Base-by-base conservation (phyloP, 2,113 vertebrate genomes). In the Ciconia boyciana region DNA sequence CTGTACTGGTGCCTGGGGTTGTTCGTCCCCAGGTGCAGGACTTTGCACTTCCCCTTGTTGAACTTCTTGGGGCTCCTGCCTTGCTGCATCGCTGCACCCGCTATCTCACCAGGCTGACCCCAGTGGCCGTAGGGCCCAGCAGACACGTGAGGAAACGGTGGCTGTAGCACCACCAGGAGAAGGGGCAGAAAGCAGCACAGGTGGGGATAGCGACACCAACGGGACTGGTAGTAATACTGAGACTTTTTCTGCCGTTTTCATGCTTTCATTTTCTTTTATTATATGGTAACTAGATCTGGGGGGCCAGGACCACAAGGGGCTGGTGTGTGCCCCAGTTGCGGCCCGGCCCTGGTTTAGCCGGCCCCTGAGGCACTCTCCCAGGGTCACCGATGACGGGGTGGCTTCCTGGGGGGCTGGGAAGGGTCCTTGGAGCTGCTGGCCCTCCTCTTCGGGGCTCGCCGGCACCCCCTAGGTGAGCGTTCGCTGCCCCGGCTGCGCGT, bases 401-500 rank as follows among this genome's bases (percentile, higher is more conserved):
- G 10, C 15, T 55, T 71, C 29, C 24, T 48, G 34, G 3, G 22
- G 18, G 12, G 6, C 22, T n/a, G 24, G 8, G 34, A 46, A 48
- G 41, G 8, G 19, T 55, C 29, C 19, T 26, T 7, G 24, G 61
- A 71, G 28, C 28, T 61, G 28, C 57, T 11, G 9, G 32, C 11
- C 43, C 4, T 2, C n/a, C n/a, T 52, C 43, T 58, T 78, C 3
- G 7, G 25, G 22, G 22, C 17, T 92, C 18, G 14, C 3, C 2
- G 6, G 7, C 24, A 20, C 17, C 16, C 9, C 34, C 46, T 20
- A 39, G 6, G 3, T 8, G 22, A 60, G 18, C 4, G 0, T 9
- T 71, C 1, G 4, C 12, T 58, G 17, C 48, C 11, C 8, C 1
- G 4, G 28, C 8, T 77, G 25, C 9, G 1, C 7, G 1, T 25